Evolutionary conservation across 2,113 vertebrate species (phyloP), one percentile per base, ranked within the genome.

Genomic region (Quiscalus mexicanus): DNA sequence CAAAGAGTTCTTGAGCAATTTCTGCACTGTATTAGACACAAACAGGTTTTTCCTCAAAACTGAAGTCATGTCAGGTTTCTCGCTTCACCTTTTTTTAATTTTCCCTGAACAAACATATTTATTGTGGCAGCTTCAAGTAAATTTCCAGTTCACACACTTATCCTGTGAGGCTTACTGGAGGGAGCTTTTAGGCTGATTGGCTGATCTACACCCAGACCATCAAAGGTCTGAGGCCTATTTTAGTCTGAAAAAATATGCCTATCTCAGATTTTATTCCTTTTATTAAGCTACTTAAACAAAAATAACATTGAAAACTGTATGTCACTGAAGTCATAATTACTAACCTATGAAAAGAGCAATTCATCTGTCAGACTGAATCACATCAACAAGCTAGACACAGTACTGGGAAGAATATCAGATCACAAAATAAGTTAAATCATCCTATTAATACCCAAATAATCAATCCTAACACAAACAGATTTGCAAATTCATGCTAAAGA

Each of bases 61-160:
- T 89, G 73, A 84, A 93, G 83, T 77, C 69, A 44, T 95, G 94
- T 93, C 96, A 97, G 71, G 74, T 55, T 86, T 95, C 80, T 88
- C 90, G 35, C 89, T 94, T 95, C 94, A 95, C 77, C 59, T 95
- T 60, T 92, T 92, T 69, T 79, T 94, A 89, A 80, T 97, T 96
- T 95, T 92, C 62, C 86, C 93, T 95, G 94, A 97, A 95, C 95
- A 95, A 97, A 96, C 56, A 70, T 76, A 94, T 95, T 97, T 97
- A 95, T 80, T 91, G 75, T 86, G 65, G 60, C 56, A 7, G 50
- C 74, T 94, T 96, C 85, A 94, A 92, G 86, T 50, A 89, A 92
- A 96, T 87, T 81, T 95, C 44, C 62, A 65, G 60, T 82, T 89
- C 92, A 78, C 39, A 62, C 30, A 68, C 37, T 68, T 91, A 64